Percentiles rank a stretch among this genome's conserved stretches.
Conservation (phyloP, 2,113 vertebrate genomes). For the Galeopterus variegatus region DNA sequence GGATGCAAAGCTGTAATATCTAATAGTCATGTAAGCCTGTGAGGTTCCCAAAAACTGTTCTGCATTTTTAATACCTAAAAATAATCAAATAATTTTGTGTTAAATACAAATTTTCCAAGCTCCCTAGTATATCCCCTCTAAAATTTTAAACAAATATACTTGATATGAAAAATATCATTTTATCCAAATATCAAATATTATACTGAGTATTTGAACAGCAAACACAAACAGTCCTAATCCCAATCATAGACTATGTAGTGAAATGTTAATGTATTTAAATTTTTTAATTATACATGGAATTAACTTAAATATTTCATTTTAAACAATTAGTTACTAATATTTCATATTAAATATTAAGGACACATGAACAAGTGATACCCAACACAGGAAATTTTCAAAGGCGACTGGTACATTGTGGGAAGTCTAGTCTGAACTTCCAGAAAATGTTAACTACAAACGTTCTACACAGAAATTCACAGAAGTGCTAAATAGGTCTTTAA, state of each 20-base stretch:
- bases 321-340: slow-evolving; percentile 83
- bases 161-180: slow-evolving; percentile 77
- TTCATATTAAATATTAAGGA: slow-evolving; percentile 77
- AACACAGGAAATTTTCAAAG: slow-evolving; percentile 73
- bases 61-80: slow-evolving; percentile 76
- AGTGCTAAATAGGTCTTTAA: slow-evolving; percentile 26
- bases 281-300: slow-evolving; percentile 84
- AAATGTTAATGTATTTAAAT: slow-evolving; percentile 86
- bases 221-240: slow-evolving; percentile 82
- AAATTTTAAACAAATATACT: slow-evolving; percentile 82
- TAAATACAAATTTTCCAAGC: slow-evolving; percentile 75
- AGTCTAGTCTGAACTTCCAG: slow-evolving; percentile 24
- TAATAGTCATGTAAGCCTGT: slow-evolving; percentile 57
- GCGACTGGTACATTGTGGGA: slow-evolving; percentile 47
- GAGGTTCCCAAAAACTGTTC: slow-evolving; percentile 33
- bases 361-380: slow-evolving; percentile 64
- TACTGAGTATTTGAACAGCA: slow-evolving; percentile 77
- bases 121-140: slow-evolving; percentile 65
- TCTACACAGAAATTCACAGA: slow-evolving; percentile 55
- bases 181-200: slow-evolving; percentile 84
- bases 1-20: slow-evolving; percentile 64
- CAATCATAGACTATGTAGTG: slow-evolving; percentile 69
- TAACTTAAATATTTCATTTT: slow-evolving; percentile 77
- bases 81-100: slow-evolving; percentile 75
- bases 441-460: slow-evolving; percentile 64